phyloP scores from a whole-genome alignment of 2,888 invertebrate species.

The Conchocele bisecta region DNA sequence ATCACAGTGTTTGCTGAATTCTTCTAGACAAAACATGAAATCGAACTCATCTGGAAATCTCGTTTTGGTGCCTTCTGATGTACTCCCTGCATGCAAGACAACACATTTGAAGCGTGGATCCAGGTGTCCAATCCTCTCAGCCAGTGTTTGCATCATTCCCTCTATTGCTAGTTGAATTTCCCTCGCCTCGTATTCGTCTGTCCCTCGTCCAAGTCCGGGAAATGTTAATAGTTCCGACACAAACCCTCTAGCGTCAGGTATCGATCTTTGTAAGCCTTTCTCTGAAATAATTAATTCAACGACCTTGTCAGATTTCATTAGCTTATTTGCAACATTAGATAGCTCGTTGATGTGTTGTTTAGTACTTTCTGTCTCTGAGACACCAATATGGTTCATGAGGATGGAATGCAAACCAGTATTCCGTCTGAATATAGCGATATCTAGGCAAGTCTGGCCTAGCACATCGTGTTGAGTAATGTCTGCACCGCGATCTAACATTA shows the following conservation, averaged over 20 bases:
- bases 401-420: neutral
- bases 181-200: constrained; percentile 25
- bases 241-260: no score
- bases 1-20: constrained; percentile 25
- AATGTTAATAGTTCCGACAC: constrained; percentile 13
- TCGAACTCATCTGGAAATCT: constrained; percentile 48
- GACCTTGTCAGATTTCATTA: constrained; percentile 8
- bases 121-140: constrained; percentile 9
- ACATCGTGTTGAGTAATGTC: constrained; percentile 13
- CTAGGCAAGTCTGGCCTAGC: constrained; percentile 15
- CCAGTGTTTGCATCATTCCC: constrained; percentile 22
- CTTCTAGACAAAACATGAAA: constrained; percentile 47
- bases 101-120: constrained; percentile 37
- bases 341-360: constrained; percentile 7
- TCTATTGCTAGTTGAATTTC: constrained; percentile 42
- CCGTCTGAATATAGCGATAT: constrained; percentile 14
- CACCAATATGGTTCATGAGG: no score
- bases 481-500: constrained; percentile 21
- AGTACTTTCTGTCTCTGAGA: no score
- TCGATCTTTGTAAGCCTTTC: no score
- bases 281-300: no score
- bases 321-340: constrained; percentile 18
- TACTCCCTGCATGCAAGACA: constrained; percentile 44
- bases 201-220: constrained; percentile 17
- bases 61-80: constrained; percentile 52